phyloP scores from a whole-genome alignment of 2,113 vertebrate genomes.

The Erythrolamprus reginae region DNA sequence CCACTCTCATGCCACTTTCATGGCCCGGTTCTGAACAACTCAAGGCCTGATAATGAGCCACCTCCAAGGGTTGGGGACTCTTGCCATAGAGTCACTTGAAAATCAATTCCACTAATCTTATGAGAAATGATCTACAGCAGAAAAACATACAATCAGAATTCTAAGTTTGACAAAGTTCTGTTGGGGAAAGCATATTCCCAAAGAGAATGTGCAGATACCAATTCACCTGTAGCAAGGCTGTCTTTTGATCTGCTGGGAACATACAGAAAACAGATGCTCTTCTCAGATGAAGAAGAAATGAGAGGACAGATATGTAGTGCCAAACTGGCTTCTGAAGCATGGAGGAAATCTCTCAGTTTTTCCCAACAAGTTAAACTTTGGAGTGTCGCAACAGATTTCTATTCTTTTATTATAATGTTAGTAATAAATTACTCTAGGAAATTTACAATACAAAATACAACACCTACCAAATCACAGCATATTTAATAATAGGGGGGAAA shows the following conservation, averaged over 20 bases:
- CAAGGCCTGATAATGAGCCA: no score
- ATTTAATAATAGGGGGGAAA: background rate
- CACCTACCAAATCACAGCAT: background rate
- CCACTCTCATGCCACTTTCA: no score
- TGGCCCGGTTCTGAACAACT: no score
- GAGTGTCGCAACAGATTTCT: background rate
- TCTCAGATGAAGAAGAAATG: background rate
- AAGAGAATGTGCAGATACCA: background rate
- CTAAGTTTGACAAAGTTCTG: background rate
- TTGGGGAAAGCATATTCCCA: no score
- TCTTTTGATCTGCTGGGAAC: background rate
- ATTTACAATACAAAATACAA: background rate
- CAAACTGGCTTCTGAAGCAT: background rate
- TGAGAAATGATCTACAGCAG: background rate
- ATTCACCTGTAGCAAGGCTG: background rate
- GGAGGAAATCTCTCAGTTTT: background rate
- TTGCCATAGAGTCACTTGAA: background rate
- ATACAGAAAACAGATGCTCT: background rate
- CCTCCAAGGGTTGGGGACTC: no score
- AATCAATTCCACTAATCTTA: background rate
- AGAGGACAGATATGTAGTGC: background rate
- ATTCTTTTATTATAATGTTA: background rate
- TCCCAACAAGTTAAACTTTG: background rate
- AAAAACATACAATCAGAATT: background rate
- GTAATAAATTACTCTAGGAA: background rate